These are phyloP conservation scores for Menidia menidia DNA, from an alignment of 2,797 vertebrate genomes.

Conservation along the genomic window DNA sequence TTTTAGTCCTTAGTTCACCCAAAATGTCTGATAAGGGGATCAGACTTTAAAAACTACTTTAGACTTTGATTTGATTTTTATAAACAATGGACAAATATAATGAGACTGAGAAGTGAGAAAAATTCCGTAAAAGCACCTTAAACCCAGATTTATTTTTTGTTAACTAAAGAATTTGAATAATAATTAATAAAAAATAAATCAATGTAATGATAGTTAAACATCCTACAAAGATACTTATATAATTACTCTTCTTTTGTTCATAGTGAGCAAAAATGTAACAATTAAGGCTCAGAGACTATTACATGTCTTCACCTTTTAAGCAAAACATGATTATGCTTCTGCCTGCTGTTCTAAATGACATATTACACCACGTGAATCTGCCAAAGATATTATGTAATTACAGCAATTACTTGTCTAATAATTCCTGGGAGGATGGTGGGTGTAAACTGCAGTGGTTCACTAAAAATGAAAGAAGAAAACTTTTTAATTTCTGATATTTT, in stretches of 20 bases:
- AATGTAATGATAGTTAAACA: too few relatives aligned
- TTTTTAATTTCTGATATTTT: too few relatives aligned
- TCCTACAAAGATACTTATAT: too few relatives aligned
- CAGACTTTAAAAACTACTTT: neutral
- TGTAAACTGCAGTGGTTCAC: neutral
- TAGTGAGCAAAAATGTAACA: too few relatives aligned
- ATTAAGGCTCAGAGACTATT: too few relatives aligned
- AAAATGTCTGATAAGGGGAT: too few relatives aligned
- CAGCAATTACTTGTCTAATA: neutral
- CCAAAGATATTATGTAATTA: neutral
- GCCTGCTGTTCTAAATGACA: neutral
- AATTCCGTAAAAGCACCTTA: neutral
- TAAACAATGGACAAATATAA: neutral
- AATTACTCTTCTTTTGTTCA: too few relatives aligned
- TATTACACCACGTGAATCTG: neutral
- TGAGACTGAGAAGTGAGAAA: neutral
- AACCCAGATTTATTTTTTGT: neutral
- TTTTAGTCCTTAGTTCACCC: neutral
- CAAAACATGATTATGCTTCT: neutral
- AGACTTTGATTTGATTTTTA: too few relatives aligned
- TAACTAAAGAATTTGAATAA: too few relatives aligned
- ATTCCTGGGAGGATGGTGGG: neutral
- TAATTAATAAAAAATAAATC: too few relatives aligned
- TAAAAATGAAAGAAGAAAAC: too few relatives aligned
- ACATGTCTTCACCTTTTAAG: too few relatives aligned